These are phyloP conservation scores for Hyaena hyaena DNA, from an alignment of 2,113 vertebrate genomes.

Conservation along the genomic window DNA sequence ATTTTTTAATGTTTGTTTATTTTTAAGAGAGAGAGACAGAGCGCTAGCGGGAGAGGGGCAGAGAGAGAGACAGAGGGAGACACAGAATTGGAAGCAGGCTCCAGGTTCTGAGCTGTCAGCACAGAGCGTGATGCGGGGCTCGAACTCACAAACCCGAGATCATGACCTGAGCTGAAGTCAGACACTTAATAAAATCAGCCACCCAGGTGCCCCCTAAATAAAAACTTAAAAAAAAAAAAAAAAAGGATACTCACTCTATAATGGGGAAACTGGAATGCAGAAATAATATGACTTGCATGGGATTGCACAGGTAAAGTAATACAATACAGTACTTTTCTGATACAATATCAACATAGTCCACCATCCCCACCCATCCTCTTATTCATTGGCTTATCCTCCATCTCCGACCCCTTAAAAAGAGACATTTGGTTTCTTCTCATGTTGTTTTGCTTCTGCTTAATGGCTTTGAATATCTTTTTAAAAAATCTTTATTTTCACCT, in stretches of 20 bases:
- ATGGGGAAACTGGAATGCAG: not conserved
- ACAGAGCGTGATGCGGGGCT: too few relatives aligned
- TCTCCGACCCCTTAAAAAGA: not conserved
- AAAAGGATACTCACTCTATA: not conserved
- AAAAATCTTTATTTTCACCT: not conserved
- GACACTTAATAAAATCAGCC: too few relatives aligned
- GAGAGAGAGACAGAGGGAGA: too few relatives aligned
- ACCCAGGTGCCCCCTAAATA: not conserved
- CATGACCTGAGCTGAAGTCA: too few relatives aligned
- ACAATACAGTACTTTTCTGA: not conserved
- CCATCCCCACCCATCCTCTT: not conserved
- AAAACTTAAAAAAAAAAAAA: not conserved
- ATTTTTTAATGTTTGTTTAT: too few relatives aligned
- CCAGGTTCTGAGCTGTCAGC: too few relatives aligned
- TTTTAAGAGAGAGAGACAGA: too few relatives aligned
- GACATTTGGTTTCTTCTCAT: not conserved
- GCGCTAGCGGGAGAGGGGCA: too few relatives aligned
- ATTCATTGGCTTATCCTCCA: not conserved
- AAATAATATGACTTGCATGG: not conserved
- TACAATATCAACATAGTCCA: not conserved
- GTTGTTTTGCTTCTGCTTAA: not conserved
- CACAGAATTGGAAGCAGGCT: too few relatives aligned
- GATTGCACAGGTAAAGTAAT: not conserved
- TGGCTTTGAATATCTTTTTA: not conserved
- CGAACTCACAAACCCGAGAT: too few relatives aligned